Percentiles rank a stretch among this genome's conserved stretches.
These are phyloP conservation scores for Mythimna ferrago DNA, from an alignment of 2,888 invertebrate genomes.

Conservation along the genomic window DNA sequence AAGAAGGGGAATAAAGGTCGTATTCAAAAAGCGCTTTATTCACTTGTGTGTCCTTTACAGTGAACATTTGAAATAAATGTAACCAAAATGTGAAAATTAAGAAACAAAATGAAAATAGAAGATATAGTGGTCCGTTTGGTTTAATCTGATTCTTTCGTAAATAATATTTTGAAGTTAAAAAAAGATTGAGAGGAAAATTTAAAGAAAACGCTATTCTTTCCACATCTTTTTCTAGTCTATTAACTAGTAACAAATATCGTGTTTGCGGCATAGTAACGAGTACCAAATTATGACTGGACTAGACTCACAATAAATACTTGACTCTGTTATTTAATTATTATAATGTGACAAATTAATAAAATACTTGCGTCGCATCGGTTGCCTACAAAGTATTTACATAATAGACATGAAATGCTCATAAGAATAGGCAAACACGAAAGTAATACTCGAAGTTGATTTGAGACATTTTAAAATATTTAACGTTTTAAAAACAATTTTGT, in stretches of 20 bases:
- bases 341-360: background rate
- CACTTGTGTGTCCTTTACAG: background rate
- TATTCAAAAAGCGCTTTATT: conserved; percentile 7
- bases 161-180: conserved; percentile 15
- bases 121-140: conserved; percentile 3
- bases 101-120: conserved; percentile 13
- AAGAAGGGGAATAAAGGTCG: conserved; percentile 1
- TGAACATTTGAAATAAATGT: background rate
- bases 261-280: background rate
- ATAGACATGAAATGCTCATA: background rate
- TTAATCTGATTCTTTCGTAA: conserved; percentile 9
- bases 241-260: background rate
- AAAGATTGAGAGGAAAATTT: conserved; percentile 19
- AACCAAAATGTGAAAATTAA: background rate
- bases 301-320: background rate
- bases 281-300: background rate
- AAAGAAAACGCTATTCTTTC: conserved; percentile 23
- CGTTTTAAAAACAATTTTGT: too few species aligned
- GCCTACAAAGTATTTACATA: background rate
- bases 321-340: background rate
- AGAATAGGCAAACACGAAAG: background rate
- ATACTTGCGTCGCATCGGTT: too few species aligned
- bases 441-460: too few species aligned
- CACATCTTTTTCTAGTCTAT: background rate
- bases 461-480: too few species aligned